A percentile compares a stretch with the other conserved stretches of the same genome.
These are phyloP conservation scores for Petrophora chlorosata DNA, from an alignment of 2,888 invertebrate species.

Conservation along the genomic window DNA sequence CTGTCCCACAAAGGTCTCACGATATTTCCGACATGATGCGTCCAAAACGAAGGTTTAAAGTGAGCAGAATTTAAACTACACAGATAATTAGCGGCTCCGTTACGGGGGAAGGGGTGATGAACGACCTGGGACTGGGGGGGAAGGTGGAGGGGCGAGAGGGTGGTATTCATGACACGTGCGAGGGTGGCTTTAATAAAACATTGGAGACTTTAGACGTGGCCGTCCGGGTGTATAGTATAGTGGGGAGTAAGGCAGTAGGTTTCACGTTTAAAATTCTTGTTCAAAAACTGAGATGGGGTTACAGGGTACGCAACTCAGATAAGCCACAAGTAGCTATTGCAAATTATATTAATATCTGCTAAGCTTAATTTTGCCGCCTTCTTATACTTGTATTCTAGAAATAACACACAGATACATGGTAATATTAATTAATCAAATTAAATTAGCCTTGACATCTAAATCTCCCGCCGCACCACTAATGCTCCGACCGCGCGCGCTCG, in stretches of 20 bases:
- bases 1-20: constrained; percentile 12
- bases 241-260: constrained; percentile 1
- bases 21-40: constrained; percentile 19
- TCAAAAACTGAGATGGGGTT: no score
- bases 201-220: constrained; percentile 21
- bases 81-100: constrained; percentile 44
- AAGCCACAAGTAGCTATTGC: no score
- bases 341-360: no score
- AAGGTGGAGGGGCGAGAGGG: no score
- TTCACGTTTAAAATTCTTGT: neutral
- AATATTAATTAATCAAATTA: no score
- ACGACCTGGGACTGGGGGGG: constrained; percentile 27
- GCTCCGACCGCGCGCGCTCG: no score
- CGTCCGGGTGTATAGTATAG: constrained; percentile 1
- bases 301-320: no score
- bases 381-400: no score
- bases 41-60: constrained; percentile 28
- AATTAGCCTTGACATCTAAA: no score
- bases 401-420: no score
- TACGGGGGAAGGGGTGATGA: constrained; percentile 37
- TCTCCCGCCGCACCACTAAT: no score
- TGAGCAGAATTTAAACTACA: constrained; percentile 43
- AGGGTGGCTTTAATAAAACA: constrained; percentile 30
- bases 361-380: no score
- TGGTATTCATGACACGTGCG: constrained; percentile 23